These are phyloP conservation scores for Hydrotaea cyrtoneurina DNA, from an alignment of 2,888 invertebrate species.

Conservation along the genomic window DNA sequence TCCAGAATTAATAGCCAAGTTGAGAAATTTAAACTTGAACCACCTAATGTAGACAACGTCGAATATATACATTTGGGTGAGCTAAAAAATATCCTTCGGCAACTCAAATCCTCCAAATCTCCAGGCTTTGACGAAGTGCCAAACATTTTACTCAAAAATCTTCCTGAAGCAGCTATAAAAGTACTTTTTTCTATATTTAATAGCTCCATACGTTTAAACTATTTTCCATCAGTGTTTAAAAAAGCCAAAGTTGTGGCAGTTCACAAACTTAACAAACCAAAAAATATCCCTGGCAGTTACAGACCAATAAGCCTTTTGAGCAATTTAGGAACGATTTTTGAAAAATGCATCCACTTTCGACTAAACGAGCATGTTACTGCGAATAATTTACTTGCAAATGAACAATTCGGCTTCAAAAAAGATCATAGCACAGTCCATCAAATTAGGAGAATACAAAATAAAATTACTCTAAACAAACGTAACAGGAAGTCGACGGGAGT, in stretches of 20 bases:
- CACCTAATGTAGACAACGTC: not conserved
- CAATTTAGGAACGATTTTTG: slow-evolving; percentile 29
- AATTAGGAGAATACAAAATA: slow-evolving; percentile 34
- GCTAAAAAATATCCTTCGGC: no score
- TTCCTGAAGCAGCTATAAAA: slow-evolving; percentile 23
- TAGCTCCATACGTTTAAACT: not conserved
- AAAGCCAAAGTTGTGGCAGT: slow-evolving; percentile 34
- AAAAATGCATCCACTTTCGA: slow-evolving; percentile 31
- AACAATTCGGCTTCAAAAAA: slow-evolving; percentile 46
- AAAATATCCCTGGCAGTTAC: slow-evolving; percentile 24
- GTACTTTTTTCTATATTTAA: slow-evolving; percentile 19
- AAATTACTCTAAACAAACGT: slow-evolving; percentile 14
- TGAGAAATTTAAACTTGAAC: not conserved
- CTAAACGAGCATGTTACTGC: not conserved
- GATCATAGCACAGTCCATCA: slow-evolving; percentile 38
- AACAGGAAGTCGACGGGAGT: slow-evolving; percentile 38
- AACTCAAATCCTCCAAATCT: slow-evolving; percentile 8
- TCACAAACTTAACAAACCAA: slow-evolving; percentile 33
- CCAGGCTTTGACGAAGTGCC: slow-evolving; percentile 27
- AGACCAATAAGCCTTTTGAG: slow-evolving; percentile 42
- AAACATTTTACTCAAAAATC: slow-evolving; percentile 28
- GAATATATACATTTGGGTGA: not conserved
- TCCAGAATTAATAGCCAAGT: not conserved
- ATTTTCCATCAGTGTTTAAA: slow-evolving; percentile 3
- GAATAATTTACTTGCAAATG: not conserved